Base-by-base conservation (phyloP, 2,797 vertebrate genomes). In the Telmatherina bonti region DNA sequence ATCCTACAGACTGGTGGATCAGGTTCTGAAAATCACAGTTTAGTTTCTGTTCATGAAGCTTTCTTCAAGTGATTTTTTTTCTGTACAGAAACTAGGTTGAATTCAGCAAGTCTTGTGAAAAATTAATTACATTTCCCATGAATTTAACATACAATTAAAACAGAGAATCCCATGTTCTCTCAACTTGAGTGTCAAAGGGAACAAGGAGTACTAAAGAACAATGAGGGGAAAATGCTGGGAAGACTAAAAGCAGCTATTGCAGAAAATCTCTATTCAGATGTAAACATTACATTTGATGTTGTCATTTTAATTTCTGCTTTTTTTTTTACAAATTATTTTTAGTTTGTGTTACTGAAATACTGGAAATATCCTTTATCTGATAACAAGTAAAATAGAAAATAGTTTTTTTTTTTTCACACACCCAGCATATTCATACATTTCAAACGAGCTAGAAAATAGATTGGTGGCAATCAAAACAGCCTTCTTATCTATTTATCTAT, bases 381-480 rank as follows among this genome's bases (percentile, higher is more conserved):
- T 36, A 12, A 36, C n/a, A n/a, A n/a, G n/a, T n/a, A n/a, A n/a
- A n/a, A n/a, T n/a, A n/a, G n/a, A n/a, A n/a, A n/a, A n/a, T n/a
- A n/a, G n/a, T n/a, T n/a, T n/a, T n/a, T n/a, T n/a, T n/a, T n/a
- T n/a, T n/a, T 27, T 24, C 12, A 29, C 20, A 35, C 15, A n/a
- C 7, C 30, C 9, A 60, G 7, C 3, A 7, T 52, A 16, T 6
- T 45, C 41, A 68, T 22, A 53, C 36, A 52, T 26, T 62, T 26
- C 33, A 65, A 24, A 22, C 16, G 6, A 54, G 15, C 20, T 66
- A 38, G 61, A 72, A 57, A 60, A 30, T 11, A 62, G 36, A 66
- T 45, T 62, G 43, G 75, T 68, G 35, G 58, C 54, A 82, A 67
- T 81, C 61, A 60, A 15, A 13, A 49, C 56, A 64, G 16, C 5